Evolutionary conservation across 2,113 vertebrate species (phyloP).

Genomic region (Mastomys natalensis): DNA sequence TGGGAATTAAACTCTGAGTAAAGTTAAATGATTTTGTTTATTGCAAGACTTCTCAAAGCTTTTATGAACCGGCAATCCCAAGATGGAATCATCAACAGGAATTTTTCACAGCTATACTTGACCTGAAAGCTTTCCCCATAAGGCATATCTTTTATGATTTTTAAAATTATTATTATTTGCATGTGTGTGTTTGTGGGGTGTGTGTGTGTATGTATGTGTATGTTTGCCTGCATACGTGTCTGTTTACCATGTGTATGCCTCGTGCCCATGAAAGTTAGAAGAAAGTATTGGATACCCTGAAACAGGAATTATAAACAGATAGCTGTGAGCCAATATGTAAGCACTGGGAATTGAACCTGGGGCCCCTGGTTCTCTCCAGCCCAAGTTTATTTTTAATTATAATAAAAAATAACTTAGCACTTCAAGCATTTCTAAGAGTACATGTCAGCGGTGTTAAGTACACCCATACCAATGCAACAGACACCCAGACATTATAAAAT

Average conservation of each 20-base stretch:
- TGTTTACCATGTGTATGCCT: neutral
- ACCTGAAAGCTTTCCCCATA: neutral
- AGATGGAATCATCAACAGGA: neutral
- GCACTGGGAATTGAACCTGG: neutral
- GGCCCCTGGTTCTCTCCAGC: neutral
- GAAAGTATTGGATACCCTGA: neutral
- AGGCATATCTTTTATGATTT: neutral
- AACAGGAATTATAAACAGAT: neutral
- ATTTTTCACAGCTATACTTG: slow-evolving; percentile 9
- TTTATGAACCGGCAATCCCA: neutral
- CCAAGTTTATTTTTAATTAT: neutral
- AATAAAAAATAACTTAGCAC: neutral
- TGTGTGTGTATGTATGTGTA: neutral
- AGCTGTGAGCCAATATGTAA: neutral
- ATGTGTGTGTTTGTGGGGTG: neutral
- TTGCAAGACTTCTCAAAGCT: neutral
- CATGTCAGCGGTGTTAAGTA: neutral
- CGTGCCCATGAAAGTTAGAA: neutral
- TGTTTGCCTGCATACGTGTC: neutral
- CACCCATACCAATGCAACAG: neutral
- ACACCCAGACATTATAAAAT: neutral
- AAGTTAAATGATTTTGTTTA: slow-evolving; percentile 25
- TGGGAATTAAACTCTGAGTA: slow-evolving; percentile 22
- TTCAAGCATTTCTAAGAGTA: neutral
- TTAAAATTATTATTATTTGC: neutral